Base-by-base conservation (phyloP, 1,140 invertebrate species). In the Formica exsecta region DNA sequence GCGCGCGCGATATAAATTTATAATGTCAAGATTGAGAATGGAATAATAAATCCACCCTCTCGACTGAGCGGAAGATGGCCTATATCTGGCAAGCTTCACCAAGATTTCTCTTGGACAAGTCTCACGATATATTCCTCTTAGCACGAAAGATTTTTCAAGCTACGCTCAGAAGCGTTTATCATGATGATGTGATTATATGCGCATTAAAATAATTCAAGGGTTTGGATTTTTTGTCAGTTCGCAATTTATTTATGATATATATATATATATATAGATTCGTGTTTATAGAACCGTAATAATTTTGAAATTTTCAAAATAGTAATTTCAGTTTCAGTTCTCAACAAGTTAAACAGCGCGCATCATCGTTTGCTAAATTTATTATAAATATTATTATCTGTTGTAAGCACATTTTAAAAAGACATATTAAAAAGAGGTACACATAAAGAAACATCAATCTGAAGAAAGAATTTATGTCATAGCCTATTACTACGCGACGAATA, bases 1-100 rank as follows among this genome's bases (percentile, higher is more conserved):
- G 65, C 71, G 73, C 70, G 59, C 70, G 54, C 41, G 61, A 89
- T 90, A 89, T 65, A 90, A 91, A 91, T 90, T 88, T 91, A 89
- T 90, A 89, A 87, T 79, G 29, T 7, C 41, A 51, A 9, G 19
- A 62, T 65, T 44, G 64, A 65, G 41, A 11, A 51, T 38, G 80
- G 75, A 91, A 87, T 85, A 85, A 81, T 83, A 89, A 85, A 91
- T 89, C 62, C 71, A 68, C 16, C 75, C 22, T 73, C 36, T 25
- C 9, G 36, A 29, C 62, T 74, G 64, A 81, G 48, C n/a, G 19
- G 19, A 64, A 25, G 44, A 61, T 59, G 74, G 11, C 51, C 64
- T 80, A 68, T 11, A 32, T 6, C 29, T 59, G 32, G 19, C 13
- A 68, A 32, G 54, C n/a, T 71, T 77, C 51, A 25, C 36, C 62